These are phyloP conservation scores for Alaudala cheleensis DNA, from an alignment of 2,113 vertebrate species.

Conservation along the genomic window DNA sequence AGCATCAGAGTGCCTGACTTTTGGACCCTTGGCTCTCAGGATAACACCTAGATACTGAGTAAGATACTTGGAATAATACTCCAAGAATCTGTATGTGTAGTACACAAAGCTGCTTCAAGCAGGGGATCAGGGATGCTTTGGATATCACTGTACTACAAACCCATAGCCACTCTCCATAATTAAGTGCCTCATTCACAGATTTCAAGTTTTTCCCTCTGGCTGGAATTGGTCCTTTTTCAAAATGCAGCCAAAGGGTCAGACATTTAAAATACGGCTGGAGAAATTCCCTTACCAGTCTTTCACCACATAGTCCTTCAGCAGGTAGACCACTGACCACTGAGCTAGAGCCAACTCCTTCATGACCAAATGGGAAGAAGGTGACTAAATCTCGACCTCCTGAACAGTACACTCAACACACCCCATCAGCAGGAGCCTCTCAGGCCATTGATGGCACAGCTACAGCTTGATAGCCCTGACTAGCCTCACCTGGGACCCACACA, in stretches of 20 bases:
- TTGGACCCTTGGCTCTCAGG: neutral
- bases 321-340: neutral
- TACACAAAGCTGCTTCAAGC: neutral
- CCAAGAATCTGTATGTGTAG: rapidly evolving
- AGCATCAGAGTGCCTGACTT: neutral
- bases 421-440: neutral
- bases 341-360: neutral
- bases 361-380: neutral
- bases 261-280: neutral
- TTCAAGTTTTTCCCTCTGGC: neutral
- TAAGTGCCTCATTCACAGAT: neutral
- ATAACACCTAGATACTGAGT: neutral
- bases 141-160: neutral
- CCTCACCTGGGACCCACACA: neutral
- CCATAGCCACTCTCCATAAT: neutral
- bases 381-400: neutral
- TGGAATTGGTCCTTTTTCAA: neutral
- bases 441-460: neutral
- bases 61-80: neutral
- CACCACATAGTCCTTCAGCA: neutral
- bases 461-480: neutral
- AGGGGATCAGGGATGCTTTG: neutral
- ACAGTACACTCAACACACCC: neutral
- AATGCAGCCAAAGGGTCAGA: neutral
- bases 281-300: neutral